phyloP scores from a whole-genome alignment of 2,888 invertebrate genomes.

The Hemaris fuciformis region DNA sequence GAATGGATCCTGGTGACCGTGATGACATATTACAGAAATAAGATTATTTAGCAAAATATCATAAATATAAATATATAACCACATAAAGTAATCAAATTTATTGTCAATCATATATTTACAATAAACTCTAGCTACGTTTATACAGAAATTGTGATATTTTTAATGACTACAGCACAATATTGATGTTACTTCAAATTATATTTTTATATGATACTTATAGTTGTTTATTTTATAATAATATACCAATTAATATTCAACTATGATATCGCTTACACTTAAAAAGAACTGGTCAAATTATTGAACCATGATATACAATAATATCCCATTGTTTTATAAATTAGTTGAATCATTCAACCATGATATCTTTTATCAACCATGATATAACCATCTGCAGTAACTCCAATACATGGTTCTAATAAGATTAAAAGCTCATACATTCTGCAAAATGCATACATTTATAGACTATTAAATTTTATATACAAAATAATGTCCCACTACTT shows the following conservation, averaged over 20 bases:
- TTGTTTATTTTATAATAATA: background rate
- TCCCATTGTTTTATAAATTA: background rate
- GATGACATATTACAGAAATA: no score
- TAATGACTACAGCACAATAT: background rate
- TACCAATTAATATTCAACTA: background rate
- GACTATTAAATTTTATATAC: constrained; percentile 9
- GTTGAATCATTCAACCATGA: background rate
- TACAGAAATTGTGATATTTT: constrained; percentile 13
- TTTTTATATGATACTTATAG: background rate
- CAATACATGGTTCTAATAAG: constrained; percentile 24
- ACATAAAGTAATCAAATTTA: constrained; percentile 70
- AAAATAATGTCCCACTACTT: background rate
- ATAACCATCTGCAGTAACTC: background rate
- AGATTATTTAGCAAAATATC: background rate
- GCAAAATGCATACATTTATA: constrained; percentile 37
- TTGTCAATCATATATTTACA: constrained; percentile 80
- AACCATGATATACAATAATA: background rate
- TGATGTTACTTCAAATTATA: background rate
- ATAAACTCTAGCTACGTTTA: constrained; percentile 62
- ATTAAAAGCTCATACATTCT: constrained; percentile 51
- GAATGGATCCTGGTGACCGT: no score
- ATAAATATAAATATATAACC: constrained; percentile 38
- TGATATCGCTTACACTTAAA: background rate
- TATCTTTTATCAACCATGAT: background rate
- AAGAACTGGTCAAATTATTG: background rate